Evolutionary conservation across 2,797 vertebrate genomes (phyloP).

Genomic region (Potorous gilbertii): DNA sequence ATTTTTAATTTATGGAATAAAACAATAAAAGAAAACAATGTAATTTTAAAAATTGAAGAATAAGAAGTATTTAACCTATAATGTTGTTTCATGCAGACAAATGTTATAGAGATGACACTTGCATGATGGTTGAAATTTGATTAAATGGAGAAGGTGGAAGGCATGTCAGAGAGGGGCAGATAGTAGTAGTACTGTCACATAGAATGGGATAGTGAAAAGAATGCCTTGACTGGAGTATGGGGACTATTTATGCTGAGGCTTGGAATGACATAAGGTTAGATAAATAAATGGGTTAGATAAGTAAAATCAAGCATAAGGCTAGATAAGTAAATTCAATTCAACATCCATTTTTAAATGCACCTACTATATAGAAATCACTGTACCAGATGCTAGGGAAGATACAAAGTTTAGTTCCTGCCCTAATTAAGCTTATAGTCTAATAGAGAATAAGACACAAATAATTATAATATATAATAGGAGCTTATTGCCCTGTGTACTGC

Average conservation of each 20-base stretch:
- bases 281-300: neutral
- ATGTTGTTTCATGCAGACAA: neutral
- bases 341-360: neutral
- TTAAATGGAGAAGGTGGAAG: neutral
- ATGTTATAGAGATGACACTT: neutral
- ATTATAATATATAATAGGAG: neutral
- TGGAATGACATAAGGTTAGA: neutral
- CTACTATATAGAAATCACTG: neutral
- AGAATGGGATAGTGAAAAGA: neutral
- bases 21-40: no score
- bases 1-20: no score
- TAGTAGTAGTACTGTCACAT: neutral
- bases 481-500: neutral
- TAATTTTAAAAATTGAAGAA: neutral
- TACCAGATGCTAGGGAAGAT: neutral
- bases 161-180: neutral
- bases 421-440: neutral
- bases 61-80: neutral
- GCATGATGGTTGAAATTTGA: neutral
- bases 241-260: neutral
- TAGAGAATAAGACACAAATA: neutral
- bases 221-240: neutral
- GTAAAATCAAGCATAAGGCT: neutral
- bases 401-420: neutral
- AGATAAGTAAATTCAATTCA: neutral